These are phyloP conservation scores for Pipistrellus nathusii DNA, from an alignment of 2,797 vertebrate genomes.

Conservation along the genomic window DNA sequence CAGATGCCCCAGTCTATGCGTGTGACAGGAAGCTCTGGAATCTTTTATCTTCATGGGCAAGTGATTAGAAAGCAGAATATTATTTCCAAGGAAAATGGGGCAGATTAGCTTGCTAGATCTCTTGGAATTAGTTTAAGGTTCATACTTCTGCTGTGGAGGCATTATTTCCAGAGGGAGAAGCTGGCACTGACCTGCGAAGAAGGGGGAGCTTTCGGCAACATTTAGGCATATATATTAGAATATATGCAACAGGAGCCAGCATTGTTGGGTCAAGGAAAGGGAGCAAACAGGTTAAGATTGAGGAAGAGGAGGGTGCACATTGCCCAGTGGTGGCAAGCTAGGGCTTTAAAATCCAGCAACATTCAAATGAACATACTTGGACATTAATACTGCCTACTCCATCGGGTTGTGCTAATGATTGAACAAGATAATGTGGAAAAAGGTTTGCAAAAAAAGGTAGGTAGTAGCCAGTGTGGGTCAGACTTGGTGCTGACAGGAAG, in stretches of 20 bases:
- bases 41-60: neutral
- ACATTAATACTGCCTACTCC: neutral
- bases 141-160: neutral
- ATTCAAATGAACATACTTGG: neutral
- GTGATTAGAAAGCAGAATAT: neutral
- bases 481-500: accelerated
- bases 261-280: neutral
- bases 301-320: neutral
- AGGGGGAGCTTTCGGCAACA: neutral
- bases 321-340: neutral
- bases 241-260: neutral
- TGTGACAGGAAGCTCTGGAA: neutral
- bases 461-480: neutral
- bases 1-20: neutral
- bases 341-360: neutral
- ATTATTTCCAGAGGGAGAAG: neutral
- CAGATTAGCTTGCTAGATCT: neutral
- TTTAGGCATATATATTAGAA: neutral
- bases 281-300: neutral
- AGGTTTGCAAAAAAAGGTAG: neutral
- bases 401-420: neutral
- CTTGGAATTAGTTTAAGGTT: neutral
- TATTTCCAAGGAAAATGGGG: neutral
- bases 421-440: neutral
- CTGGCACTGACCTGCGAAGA: neutral